Conservation (phyloP, 2,888 invertebrate genomes). For the Drosophila anceps region DNA sequence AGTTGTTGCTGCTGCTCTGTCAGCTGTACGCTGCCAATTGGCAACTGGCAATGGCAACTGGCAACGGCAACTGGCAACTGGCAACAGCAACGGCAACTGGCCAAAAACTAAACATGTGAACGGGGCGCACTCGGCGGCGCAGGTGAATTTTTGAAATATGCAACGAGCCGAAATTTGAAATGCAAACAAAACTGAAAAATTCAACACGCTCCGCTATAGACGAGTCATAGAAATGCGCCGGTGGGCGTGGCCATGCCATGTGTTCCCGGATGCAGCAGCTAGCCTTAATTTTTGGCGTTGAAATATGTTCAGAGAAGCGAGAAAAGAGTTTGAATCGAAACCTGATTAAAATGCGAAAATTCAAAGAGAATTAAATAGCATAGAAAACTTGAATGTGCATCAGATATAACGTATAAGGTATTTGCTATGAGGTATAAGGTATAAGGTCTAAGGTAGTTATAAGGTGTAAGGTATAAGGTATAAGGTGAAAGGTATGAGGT, state of each 20-base stretch:
- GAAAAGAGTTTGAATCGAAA: background rate
- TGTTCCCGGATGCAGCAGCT: slow-evolving; percentile 12
- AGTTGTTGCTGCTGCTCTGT: slow-evolving; percentile 13
- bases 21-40: slow-evolving; percentile 38
- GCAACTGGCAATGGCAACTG: slow-evolving; percentile 31
- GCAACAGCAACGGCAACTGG: slow-evolving; percentile 36
- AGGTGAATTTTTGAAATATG: slow-evolving; percentile 66
- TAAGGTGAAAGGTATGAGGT: background rate
- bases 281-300: slow-evolving; percentile 11
- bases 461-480: slow-evolving; percentile 1
- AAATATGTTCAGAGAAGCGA: background rate
- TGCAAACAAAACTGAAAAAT: slow-evolving; percentile 66
- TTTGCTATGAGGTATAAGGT: background rate
- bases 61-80: too few relatives aligned
- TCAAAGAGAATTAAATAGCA: background rate
- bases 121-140: slow-evolving; percentile 15
- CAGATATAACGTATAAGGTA: background rate
- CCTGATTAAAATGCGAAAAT: background rate
- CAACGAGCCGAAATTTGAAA: slow-evolving; percentile 74
- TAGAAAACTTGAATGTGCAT: background rate
- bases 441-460: background rate
- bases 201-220: slow-evolving; percentile 13
- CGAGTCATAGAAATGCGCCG: background rate
- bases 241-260: slow-evolving; percentile 2
- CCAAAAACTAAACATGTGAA: slow-evolving; percentile 32